Evolutionary conservation across 2,888 invertebrate genomes (phyloP).

Genomic region (Balanococcus diminutus): DNA sequence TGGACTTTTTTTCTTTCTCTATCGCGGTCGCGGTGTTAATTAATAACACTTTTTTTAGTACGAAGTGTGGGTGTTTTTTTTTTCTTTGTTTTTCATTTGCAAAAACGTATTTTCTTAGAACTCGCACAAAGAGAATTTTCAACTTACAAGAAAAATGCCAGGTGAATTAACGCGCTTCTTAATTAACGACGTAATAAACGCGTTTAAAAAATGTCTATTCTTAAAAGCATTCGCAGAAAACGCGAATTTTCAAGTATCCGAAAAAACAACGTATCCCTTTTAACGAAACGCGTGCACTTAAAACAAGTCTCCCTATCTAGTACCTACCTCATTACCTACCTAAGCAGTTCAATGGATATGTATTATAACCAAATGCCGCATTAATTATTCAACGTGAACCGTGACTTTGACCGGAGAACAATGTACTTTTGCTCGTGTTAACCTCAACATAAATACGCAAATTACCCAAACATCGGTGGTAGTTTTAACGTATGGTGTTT

Average conservation of each 20-base stretch:
- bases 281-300: neutral
- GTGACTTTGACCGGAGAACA: constrained; percentile 1
- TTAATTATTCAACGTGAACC: neutral
- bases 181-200: neutral
- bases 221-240: neutral
- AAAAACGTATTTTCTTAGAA: too few species aligned
- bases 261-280: neutral
- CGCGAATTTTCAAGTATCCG: neutral
- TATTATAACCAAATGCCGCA: neutral
- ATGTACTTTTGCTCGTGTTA: neutral
- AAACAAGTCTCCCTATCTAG: neutral
- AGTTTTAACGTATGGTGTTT: too few species aligned
- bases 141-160: too few species aligned
- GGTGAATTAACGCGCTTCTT: neutral
- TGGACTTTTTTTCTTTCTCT: neutral
- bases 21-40: neutral
- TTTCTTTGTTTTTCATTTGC: too few species aligned
- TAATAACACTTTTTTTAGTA: too few species aligned
- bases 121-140: too few species aligned
- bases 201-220: neutral
- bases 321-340: neutral
- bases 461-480: too few species aligned
- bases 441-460: neutral
- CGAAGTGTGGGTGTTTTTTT: too few species aligned
- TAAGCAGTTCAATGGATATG: neutral